Conservation (phyloP, 2,797 vertebrate species). For the Xenentodon cancila region DNA sequence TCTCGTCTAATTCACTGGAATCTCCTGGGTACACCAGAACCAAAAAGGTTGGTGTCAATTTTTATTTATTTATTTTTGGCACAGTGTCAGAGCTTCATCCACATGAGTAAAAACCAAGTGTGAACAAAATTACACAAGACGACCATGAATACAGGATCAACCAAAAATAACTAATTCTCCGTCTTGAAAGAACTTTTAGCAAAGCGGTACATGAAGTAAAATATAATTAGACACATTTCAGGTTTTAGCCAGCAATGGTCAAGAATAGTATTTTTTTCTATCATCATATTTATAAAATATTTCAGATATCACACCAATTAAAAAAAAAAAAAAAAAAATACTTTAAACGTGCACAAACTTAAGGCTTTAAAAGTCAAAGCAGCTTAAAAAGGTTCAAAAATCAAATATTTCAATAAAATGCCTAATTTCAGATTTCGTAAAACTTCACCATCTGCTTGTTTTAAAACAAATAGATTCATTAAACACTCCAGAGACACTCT, state of each 20-base stretch:
- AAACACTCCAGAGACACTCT: background rate
- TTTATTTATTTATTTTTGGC: too few relatives aligned
- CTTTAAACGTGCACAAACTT: too few relatives aligned
- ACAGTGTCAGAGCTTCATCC: too few relatives aligned
- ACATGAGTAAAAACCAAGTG: background rate
- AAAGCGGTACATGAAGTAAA: too few relatives aligned
- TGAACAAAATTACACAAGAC: background rate
- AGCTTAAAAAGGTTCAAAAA: background rate
- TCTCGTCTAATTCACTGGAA: constrained; percentile 94
- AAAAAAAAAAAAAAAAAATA: background rate
- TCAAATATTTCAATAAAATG: background rate
- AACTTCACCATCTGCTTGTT: too few relatives aligned
- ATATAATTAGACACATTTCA: too few relatives aligned
- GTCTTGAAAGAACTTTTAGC: too few relatives aligned
- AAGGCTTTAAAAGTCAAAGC: too few relatives aligned
- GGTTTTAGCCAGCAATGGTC: too few relatives aligned
- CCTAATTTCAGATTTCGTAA: too few relatives aligned
- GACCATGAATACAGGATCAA: background rate
- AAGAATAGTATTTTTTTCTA: background rate
- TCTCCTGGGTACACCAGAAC: constrained; percentile 81
- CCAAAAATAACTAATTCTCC: background rate
- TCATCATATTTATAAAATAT: background rate
- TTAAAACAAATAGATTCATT: too few relatives aligned
- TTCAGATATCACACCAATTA: background rate
- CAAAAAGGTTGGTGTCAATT: constrained; percentile 9